phyloP scores from a whole-genome alignment of 2,888 invertebrate genomes.

The Celastrina argiolus region DNA sequence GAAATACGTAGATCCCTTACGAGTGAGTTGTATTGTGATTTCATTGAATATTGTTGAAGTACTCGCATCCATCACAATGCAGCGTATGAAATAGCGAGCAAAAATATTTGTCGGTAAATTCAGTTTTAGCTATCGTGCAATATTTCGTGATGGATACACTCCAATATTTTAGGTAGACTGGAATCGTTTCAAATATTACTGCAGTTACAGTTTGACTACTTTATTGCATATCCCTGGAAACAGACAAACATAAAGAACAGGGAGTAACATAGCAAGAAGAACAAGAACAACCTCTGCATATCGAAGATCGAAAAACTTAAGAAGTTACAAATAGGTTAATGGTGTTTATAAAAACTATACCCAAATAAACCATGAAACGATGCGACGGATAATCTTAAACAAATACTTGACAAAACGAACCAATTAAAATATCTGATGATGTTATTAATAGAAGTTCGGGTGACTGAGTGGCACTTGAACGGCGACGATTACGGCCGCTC shows the following conservation, averaged over 20 bases:
- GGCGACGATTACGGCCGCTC: constrained; percentile 10
- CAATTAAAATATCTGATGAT: not conserved
- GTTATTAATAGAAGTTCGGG: not conserved
- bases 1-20: not conserved
- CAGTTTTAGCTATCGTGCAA: not conserved
- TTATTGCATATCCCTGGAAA: too few relatives aligned
- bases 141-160: not conserved
- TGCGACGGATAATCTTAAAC: not conserved
- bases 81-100: constrained; percentile 8
- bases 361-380: not conserved
- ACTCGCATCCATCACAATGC: constrained; percentile 1
- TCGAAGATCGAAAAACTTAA: not conserved
- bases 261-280: too few relatives aligned
- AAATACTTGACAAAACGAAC: not conserved
- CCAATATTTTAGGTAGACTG: not conserved
- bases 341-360: not conserved
- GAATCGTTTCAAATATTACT: not conserved
- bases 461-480: constrained; percentile 8
- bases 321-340: not conserved
- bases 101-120: constrained; percentile 5
- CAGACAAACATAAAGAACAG: too few relatives aligned
- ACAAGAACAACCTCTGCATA: not conserved
- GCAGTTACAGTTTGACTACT: too few relatives aligned
- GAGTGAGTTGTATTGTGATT: constrained; percentile 3
- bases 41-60: constrained; percentile 11